phyloP scores from a whole-genome alignment of 2,797 vertebrate species.

The Esox lucius region DNA sequence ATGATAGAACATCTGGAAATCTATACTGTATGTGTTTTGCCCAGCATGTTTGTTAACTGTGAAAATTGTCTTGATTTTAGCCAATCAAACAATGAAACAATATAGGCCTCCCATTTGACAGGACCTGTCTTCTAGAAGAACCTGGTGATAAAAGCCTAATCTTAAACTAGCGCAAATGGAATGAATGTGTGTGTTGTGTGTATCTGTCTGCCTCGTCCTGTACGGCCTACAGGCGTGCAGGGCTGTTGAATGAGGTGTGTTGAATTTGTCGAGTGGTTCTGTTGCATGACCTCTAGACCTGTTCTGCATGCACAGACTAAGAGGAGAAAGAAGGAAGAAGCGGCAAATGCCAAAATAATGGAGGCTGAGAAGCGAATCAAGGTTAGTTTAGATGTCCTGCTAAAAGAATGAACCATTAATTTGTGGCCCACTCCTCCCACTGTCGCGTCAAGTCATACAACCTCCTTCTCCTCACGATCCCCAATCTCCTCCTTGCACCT shows the following conservation, averaged over 20 bases:
- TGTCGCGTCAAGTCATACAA: constrained; percentile 7
- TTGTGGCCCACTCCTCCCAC: constrained; percentile 14
- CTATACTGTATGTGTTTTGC: not conserved
- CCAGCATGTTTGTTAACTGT: constrained; percentile 1
- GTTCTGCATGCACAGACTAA: constrained; percentile 86
- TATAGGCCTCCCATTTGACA: not conserved
- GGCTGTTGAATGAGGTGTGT: constrained; percentile 67
- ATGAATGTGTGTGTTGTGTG: too few species aligned
- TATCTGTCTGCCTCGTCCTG: not conserved
- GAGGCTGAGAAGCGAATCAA: constrained; percentile 95
- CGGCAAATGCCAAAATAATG: constrained; percentile 93
- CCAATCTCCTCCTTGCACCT: constrained; percentile 1
- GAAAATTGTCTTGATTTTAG: constrained; percentile 18
- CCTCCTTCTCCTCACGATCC: not conserved
- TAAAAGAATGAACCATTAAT: constrained; percentile 10
- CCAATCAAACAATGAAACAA: constrained; percentile 5
- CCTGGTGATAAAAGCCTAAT: constrained; percentile 1
- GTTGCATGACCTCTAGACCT: constrained; percentile 75
- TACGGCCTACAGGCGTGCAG: constrained; percentile 3
- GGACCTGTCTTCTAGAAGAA: constrained; percentile 8
- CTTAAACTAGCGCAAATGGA: not conserved
- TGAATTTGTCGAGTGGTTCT: constrained; percentile 64
- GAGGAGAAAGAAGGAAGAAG: constrained; percentile 95
- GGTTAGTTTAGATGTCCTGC: constrained; percentile 80
- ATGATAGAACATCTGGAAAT: not conserved